Percentiles rank a stretch among this genome's conserved stretches.
phyloP scores from a whole-genome alignment of 2,113 vertebrate genomes.

The Malurus alboscapulatus region DNA sequence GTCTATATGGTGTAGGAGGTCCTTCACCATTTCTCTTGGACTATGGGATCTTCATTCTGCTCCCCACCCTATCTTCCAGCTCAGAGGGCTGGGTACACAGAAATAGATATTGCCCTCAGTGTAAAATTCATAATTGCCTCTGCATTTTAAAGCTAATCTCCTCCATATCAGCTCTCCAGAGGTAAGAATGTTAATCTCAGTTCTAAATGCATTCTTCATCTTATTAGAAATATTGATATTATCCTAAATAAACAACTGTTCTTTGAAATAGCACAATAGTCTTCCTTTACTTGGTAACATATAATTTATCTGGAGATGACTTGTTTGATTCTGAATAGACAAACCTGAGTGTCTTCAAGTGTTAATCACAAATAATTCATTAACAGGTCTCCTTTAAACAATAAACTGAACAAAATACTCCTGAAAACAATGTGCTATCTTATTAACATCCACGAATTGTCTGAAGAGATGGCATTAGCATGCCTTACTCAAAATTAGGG shows the following conservation, averaged over 20 bases:
- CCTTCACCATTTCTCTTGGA: background rate
- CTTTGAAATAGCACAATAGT: background rate
- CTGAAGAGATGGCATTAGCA: background rate
- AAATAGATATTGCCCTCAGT: background rate
- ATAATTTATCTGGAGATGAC: background rate
- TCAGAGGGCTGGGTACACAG: background rate
- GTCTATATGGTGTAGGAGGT: background rate
- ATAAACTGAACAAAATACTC: background rate
- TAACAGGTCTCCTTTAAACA: background rate
- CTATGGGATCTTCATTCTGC: background rate
- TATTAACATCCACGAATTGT: background rate
- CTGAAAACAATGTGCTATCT: background rate
- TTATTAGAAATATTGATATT: background rate
- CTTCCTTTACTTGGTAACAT: background rate
- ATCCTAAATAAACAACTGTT: background rate
- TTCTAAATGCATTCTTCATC: background rate
- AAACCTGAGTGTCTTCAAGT: background rate
- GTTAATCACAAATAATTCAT: background rate
- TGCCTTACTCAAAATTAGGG: background rate
- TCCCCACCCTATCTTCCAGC: background rate
- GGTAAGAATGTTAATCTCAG: background rate
- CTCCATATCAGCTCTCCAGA: background rate
- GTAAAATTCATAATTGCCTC: background rate
- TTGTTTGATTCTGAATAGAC: background rate
- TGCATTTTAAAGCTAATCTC: background rate